Evolutionary conservation across 2,888 invertebrate species (phyloP).

Genomic region (Ceraclea dissimilis): DNA sequence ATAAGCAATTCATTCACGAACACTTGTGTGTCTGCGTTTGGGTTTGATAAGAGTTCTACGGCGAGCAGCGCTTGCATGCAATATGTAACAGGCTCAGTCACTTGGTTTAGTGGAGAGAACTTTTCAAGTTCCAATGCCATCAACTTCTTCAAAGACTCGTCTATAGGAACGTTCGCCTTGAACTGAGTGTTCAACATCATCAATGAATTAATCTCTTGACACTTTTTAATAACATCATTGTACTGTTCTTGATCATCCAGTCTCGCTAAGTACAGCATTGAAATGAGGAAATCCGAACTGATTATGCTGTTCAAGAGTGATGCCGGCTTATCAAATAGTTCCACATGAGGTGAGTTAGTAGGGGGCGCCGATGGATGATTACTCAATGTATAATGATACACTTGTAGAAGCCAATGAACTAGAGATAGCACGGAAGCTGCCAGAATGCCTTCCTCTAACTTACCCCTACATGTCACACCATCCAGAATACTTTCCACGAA

Average conservation of each 20-base stretch:
- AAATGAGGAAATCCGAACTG: slow-evolving; percentile 66
- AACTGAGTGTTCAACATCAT: slow-evolving; percentile 51
- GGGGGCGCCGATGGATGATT: slow-evolving; percentile 39
- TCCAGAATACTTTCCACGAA: slow-evolving; percentile 67
- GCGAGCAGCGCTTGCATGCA: slow-evolving; percentile 76
- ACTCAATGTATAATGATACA: slow-evolving; percentile 50
- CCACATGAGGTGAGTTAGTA: slow-evolving; percentile 47
- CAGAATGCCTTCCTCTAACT: slow-evolving; percentile 81
- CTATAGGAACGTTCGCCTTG: slow-evolving; percentile 50
- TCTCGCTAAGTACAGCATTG: slow-evolving; percentile 76
- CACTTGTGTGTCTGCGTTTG: slow-evolving; percentile 73
- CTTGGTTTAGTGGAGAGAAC: slow-evolving; percentile 47
- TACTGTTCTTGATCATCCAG: slow-evolving; percentile 69
- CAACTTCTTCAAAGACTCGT: slow-evolving; percentile 54
- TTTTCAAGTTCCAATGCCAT: slow-evolving; percentile 56
- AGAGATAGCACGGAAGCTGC: slow-evolving; percentile 77
- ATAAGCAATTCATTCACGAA: slow-evolving; percentile 77
- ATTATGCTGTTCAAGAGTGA: slow-evolving; percentile 59
- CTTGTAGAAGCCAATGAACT: slow-evolving; percentile 73
- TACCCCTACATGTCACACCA: slow-evolving; percentile 62
- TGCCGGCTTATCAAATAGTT: slow-evolving; percentile 63
- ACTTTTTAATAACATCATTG: slow-evolving; percentile 63
- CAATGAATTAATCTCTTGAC: slow-evolving; percentile 60
- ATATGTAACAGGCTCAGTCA: slow-evolving; percentile 59
- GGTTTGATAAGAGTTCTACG: slow-evolving; percentile 76